Evolutionary conservation across 2,113 vertebrate genomes (phyloP), one percentile per base, ranked within the genome.

Genomic region (Sebastes schlegelii): DNA sequence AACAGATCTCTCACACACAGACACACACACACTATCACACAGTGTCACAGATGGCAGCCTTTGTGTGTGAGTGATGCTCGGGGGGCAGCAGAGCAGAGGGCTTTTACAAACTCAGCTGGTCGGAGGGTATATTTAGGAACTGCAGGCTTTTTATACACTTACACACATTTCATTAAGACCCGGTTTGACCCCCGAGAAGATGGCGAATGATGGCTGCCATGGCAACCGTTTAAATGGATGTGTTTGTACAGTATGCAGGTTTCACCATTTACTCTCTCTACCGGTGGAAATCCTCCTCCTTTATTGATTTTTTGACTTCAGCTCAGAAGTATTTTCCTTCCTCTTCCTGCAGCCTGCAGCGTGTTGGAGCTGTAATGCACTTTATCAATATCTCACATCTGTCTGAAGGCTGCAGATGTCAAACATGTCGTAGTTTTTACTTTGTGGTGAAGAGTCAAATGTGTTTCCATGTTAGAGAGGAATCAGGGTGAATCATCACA

Each of bases 81-180:
- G 26, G 26, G 26, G 26, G 26, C 26, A 34, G 54, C 58, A 43
- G 72, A 73, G 23, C 48, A 57, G 58, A 48, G 51, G 63, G 17
- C 58, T 45, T 23, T 80, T 76, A 68, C 42, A 67, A 49, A n/a
- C 73, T 49, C 66, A 45, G 62, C 49, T 48, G 43, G 60, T 57
- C 12, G 40, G 64, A 74, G 21, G 14, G 7, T 84, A 69, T 77
- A 76, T 85, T 79, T 77, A 83, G 72, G 13, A 57, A 5, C 76
- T 26, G 46, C 5, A 0, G 43, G 55, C 67, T 76, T 79, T 65
- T 79, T 79, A 74, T 51, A 42, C 68, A 26, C 42, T 54, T 14
- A 14, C 52, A 60, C 55, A 66, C 45, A n/a, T 58, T 62, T 69
- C 21, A 7, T 19, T 3, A 7, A 45, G 72, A 86, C 76, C 26